These are phyloP conservation scores for Drosophila gunungcola DNA, from an alignment of 1,140 invertebrate species.

Conservation along the genomic window DNA sequence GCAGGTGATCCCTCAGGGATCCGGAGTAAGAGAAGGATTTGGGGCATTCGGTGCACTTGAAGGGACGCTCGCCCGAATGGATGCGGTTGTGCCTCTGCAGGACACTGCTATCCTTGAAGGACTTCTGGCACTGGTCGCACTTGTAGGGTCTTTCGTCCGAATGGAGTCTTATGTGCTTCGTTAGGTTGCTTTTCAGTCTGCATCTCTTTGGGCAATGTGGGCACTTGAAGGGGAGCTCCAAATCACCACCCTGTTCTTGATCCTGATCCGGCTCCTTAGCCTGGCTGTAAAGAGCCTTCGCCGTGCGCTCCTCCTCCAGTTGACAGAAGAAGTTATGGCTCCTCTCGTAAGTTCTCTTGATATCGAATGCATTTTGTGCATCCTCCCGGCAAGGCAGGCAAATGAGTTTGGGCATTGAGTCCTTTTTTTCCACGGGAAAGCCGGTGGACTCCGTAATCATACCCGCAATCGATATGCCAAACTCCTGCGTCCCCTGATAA, in stretches of 20 bases:
- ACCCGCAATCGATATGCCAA: not conserved
- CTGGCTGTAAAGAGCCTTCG: not conserved
- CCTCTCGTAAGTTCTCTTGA: not conserved
- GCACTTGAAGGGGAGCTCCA: not conserved
- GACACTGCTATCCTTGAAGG: not conserved
- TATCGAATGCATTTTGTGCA: not conserved
- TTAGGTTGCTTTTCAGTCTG: not conserved
- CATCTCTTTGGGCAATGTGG: not conserved
- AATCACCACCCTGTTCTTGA: not conserved
- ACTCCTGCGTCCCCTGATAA: not conserved
- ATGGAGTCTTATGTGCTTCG: not conserved
- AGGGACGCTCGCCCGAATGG: conserved; percentile 7
- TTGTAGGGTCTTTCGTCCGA: not conserved
- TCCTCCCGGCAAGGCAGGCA: not conserved
- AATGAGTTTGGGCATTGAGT: not conserved
- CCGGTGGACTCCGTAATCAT: not conserved
- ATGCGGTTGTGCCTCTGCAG: conserved; percentile 1
- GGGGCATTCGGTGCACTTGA: conserved; percentile 3
- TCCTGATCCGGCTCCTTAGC: too few relatives aligned
- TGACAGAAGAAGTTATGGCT: not conserved
- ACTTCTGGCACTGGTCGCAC: not conserved
- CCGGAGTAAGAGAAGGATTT: conserved; percentile 1
- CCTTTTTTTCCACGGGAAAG: not conserved
- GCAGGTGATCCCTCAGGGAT: not conserved
- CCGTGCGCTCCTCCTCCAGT: not conserved